A percentile compares a stretch with the other conserved stretches of the same genome.
phyloP scores from a whole-genome alignment of 2,113 vertebrate species.

The Ceyx margarethae region DNA sequence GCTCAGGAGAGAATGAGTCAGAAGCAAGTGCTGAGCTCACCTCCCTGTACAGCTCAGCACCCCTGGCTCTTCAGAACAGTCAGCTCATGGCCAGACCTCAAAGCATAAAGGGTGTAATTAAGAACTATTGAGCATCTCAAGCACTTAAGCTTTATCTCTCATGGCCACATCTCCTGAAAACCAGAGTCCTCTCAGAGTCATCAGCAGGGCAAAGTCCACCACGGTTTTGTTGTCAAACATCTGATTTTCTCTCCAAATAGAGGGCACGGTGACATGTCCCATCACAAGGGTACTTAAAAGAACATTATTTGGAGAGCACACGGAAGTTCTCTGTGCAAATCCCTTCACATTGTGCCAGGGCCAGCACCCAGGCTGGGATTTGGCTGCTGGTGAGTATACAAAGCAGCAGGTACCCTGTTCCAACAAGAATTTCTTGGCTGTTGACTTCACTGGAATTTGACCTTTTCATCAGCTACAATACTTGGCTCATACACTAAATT shows the following conservation, averaged over 20 bases:
- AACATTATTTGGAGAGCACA: not conserved
- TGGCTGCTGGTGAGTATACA: not conserved
- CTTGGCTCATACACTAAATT: not conserved
- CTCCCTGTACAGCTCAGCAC: not conserved
- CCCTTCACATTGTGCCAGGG: not conserved
- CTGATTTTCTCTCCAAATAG: not conserved
- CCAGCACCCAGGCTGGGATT: not conserved
- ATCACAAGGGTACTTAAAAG: not conserved
- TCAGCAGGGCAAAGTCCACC: not conserved
- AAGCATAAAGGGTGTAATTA: not conserved
- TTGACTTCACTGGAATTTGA: not conserved
- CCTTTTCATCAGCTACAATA: conserved; percentile 33
- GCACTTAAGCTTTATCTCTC: not conserved
- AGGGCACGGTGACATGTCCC: not conserved
- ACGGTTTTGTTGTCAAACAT: not conserved
- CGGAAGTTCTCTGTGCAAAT: not conserved
- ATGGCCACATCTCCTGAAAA: no score
- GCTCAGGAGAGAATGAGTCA: not conserved
- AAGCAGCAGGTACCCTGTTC: not conserved
- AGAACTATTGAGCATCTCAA: not conserved
- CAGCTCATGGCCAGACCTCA: not conserved
- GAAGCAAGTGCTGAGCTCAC: not conserved
- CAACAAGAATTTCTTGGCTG: conserved; percentile 9
- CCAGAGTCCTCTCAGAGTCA: not conserved
- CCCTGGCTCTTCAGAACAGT: not conserved